Conservation (phyloP, 2,797 vertebrate species). For the Clarias pachynema region DNA sequence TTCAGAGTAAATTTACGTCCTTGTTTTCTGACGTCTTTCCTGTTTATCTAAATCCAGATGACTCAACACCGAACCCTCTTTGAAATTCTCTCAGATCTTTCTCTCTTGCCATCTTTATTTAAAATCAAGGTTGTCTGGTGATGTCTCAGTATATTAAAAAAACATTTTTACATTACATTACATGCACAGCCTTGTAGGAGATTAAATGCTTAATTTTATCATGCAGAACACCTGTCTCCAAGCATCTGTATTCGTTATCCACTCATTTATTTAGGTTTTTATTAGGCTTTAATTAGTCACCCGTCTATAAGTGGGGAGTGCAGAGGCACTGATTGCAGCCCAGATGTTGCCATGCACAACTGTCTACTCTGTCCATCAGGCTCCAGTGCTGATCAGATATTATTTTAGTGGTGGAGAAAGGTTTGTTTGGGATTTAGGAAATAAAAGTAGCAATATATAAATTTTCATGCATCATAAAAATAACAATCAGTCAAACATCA, state of each 20-base stretch:
- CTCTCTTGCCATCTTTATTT: background rate
- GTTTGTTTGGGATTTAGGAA: background rate
- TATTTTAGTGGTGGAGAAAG: background rate
- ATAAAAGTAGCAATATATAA: background rate
- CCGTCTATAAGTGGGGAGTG: background rate
- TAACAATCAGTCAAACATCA: background rate
- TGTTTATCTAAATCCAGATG: background rate
- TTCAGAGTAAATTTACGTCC: background rate
- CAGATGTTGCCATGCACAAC: background rate
- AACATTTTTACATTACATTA: background rate
- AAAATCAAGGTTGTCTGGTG: background rate
- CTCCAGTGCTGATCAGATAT: too few species aligned
- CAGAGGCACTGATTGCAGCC: background rate
- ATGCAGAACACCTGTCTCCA: background rate
- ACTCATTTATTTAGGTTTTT: slow-evolving; percentile 1
- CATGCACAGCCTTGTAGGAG: background rate
- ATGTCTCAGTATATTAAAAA: background rate
- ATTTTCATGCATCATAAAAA: background rate
- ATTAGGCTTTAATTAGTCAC: background rate
- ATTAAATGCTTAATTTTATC: background rate
- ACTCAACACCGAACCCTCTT: background rate
- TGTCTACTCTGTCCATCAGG: background rate
- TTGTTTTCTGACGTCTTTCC: background rate
- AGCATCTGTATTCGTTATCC: background rate
- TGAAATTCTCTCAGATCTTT: background rate